These are phyloP conservation scores for Andrena minutula DNA, from an alignment of 2,888 invertebrate genomes.

Conservation along the genomic window DNA sequence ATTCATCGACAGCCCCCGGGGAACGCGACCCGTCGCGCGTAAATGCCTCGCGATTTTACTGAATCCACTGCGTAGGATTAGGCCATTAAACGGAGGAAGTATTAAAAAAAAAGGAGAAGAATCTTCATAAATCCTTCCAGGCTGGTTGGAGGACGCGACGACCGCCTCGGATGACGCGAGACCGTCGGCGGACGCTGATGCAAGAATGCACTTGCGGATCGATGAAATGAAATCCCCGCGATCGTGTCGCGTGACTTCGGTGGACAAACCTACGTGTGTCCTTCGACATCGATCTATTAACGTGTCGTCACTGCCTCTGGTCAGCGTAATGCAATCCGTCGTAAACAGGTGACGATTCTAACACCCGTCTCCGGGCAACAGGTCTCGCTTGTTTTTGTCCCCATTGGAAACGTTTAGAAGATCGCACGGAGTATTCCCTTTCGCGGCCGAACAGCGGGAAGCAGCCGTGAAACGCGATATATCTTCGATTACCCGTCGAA, in stretches of 20 bases:
- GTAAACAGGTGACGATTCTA: slow-evolving; percentile 58
- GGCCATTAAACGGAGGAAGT: slow-evolving; percentile 7
- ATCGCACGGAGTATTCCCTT: background rate
- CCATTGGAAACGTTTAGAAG: slow-evolving; percentile 1
- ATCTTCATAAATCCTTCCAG: slow-evolving; percentile 39
- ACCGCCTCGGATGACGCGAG: slow-evolving; percentile 32
- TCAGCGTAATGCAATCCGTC: slow-evolving; percentile 54
- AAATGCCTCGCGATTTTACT: slow-evolving; percentile 22
- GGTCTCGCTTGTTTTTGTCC: background rate
- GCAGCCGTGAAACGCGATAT: slow-evolving; percentile 33
- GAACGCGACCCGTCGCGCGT: slow-evolving; percentile 15
- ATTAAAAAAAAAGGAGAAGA: slow-evolving; percentile 10
- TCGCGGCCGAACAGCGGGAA: background rate
- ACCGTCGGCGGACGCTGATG: slow-evolving; percentile 12
- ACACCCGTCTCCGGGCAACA: background rate
- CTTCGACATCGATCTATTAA: slow-evolving; percentile 74
- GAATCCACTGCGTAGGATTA: slow-evolving; percentile 34
- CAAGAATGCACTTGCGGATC: slow-evolving; percentile 30
- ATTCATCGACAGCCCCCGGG: slow-evolving; percentile 40
- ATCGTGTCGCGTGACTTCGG: slow-evolving; percentile 56
- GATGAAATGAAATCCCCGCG: slow-evolving; percentile 50
- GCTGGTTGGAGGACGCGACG: slow-evolving; percentile 16
- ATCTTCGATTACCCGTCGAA: background rate
- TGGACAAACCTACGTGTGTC: slow-evolving; percentile 73
- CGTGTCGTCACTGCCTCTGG: slow-evolving; percentile 27